phyloP scores from a whole-genome alignment of 1,140 invertebrate genomes.

The Papilio helenus region DNA sequence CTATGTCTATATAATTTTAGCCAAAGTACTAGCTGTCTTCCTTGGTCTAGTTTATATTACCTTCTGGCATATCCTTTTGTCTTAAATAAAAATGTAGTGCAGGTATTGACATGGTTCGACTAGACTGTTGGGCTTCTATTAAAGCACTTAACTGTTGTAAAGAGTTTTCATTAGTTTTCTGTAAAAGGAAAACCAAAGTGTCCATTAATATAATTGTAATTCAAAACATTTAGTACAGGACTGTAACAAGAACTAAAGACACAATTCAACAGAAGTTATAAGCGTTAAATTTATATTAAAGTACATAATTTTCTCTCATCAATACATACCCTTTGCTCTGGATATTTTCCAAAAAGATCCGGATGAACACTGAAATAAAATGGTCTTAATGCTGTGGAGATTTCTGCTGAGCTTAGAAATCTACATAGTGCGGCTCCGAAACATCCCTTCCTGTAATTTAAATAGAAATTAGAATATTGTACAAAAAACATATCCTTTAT shows the following conservation, averaged over 20 bases:
- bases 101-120: constrained; percentile 83
- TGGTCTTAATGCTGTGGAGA: constrained; percentile 94
- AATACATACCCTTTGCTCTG: constrained; percentile 90
- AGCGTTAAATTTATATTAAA: background rate
- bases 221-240: no score
- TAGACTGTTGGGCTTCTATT: constrained; percentile 88
- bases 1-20: no score
- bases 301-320: background rate
- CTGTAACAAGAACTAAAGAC: background rate
- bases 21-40: no score
- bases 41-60: constrained; percentile 51
- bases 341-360: constrained; percentile 96
- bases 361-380: constrained; percentile 98
- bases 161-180: constrained; percentile 96
- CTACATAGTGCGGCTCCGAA: constrained; percentile 59
- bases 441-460: constrained; percentile 53
- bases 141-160: constrained; percentile 93
- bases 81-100: constrained; percentile 90
- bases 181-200: constrained; percentile 40
- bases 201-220: no score
- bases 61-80: constrained; percentile 85
- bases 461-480: background rate
- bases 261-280: background rate
- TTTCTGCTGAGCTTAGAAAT: constrained; percentile 85
- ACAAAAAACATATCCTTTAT: background rate